Percentiles rank a stretch among this genome's conserved stretches.
These are phyloP conservation scores for Sminthopsis crassicaudata DNA, from an alignment of 2,113 vertebrate species.

Conservation along the genomic window DNA sequence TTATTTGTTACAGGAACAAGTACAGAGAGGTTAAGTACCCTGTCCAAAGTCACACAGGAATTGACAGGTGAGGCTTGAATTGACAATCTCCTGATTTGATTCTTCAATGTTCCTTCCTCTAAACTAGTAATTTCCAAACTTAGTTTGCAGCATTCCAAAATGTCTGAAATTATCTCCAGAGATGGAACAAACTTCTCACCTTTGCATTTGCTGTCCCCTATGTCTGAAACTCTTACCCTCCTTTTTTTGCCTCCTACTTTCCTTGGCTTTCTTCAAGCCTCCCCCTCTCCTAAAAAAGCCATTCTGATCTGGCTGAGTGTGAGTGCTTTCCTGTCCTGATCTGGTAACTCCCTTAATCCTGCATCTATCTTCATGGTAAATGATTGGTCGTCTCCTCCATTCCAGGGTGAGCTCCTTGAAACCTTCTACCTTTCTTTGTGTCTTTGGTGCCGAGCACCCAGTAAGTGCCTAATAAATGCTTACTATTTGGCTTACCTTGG, in stretches of 20 bases:
- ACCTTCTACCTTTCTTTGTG: neutral
- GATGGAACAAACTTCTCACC: neutral
- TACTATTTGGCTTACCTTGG: neutral
- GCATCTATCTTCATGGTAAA: neutral
- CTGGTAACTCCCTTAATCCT: neutral
- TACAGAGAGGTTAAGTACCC: no score
- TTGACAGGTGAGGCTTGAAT: neutral
- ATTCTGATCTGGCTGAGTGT: neutral
- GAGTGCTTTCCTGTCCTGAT: neutral
- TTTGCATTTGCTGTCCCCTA: neutral
- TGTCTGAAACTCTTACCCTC: neutral
- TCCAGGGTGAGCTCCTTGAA: neutral
- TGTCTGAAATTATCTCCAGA: neutral
- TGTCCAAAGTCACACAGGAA: neutral
- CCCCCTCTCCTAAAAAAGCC: neutral
- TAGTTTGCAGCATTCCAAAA: neutral
- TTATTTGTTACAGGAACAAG: no score
- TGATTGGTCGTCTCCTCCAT: neutral
- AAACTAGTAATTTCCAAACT: neutral
- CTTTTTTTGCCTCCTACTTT: no score
- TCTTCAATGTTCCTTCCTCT: neutral
- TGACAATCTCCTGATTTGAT: neutral
- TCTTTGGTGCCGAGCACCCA: neutral
- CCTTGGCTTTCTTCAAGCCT: no score
- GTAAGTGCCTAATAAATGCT: neutral